phyloP scores from a whole-genome alignment of 1,140 invertebrate genomes.

The Pissodes strobi region DNA sequence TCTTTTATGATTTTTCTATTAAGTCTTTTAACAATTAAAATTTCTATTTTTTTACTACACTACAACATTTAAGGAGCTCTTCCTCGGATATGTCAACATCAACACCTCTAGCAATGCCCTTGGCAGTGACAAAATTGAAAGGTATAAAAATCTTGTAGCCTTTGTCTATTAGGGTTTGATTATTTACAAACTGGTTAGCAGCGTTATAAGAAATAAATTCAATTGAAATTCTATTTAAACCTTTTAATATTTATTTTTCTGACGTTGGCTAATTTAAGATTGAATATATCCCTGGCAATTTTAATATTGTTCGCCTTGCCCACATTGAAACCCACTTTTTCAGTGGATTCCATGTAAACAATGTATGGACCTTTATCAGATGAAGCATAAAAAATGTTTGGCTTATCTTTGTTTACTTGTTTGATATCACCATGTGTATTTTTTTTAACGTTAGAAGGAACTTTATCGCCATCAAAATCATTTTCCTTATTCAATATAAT shows the following conservation, averaged over 20 bases:
- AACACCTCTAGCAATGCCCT: neutral
- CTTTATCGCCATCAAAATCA: too few relatives aligned
- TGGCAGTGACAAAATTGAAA: neutral
- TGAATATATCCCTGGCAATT: neutral
- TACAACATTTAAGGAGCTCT: neutral
- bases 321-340: neutral
- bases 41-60: neutral
- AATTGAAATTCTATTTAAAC: neutral
- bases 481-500: too few relatives aligned
- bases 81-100: neutral
- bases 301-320: neutral
- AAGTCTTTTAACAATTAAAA: neutral
- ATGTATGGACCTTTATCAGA: neutral
- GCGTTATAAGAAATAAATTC: neutral
- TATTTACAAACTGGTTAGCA: neutral
- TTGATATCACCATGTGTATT: too few relatives aligned
- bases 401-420: too few relatives aligned
- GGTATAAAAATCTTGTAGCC: constrained; percentile 4
- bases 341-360: constrained; percentile 1
- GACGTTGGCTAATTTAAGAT: neutral
- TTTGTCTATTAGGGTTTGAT: neutral
- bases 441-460: too few relatives aligned
- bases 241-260: neutral
- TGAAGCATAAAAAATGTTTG: neutral
- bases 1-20: too few relatives aligned